A percentile compares a stretch with the other conserved stretches of the same genome.
Evolutionary conservation across 2,797 vertebrate species (phyloP).

Genomic region (Acrocephalus scirpaceus): DNA sequence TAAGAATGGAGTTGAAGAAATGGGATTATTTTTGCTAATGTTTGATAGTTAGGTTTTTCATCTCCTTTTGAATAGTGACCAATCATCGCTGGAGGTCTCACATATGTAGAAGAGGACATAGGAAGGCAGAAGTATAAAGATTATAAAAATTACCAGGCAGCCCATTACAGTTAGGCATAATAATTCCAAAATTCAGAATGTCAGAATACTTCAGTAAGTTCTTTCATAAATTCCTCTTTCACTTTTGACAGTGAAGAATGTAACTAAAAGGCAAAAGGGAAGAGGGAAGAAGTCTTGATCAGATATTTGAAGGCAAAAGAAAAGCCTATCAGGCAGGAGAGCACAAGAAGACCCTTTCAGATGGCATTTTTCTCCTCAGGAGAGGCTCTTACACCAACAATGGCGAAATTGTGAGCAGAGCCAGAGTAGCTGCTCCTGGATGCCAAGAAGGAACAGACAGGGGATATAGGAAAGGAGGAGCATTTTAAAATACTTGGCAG

Average conservation of each 20-base stretch:
- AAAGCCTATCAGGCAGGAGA: neutral
- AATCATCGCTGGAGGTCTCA: accelerated
- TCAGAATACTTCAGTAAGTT: neutral
- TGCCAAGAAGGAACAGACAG: conserved; percentile 26
- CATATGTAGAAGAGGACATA: neutral
- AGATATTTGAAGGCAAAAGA: neutral
- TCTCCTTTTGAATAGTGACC: neutral
- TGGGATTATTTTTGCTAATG: neutral
- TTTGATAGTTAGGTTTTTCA: neutral
- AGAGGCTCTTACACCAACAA: conserved; percentile 20
- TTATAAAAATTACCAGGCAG: neutral
- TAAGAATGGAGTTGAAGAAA: neutral
- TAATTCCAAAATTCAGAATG: neutral
- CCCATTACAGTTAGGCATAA: neutral
- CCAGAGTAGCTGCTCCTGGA: neutral
- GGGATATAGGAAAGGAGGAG: neutral
- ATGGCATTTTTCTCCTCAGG: neutral
- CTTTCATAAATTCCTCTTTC: neutral
- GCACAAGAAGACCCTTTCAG: conserved; percentile 26
- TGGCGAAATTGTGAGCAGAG: neutral
- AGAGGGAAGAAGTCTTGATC: neutral
- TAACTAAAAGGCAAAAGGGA: neutral
- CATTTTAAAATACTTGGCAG: neutral
- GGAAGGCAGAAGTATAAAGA: neutral
- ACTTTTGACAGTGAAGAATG: neutral